These are phyloP conservation scores for Tragelaphus oryx DNA, from an alignment of 2,797 vertebrate species.

Conservation along the genomic window DNA sequence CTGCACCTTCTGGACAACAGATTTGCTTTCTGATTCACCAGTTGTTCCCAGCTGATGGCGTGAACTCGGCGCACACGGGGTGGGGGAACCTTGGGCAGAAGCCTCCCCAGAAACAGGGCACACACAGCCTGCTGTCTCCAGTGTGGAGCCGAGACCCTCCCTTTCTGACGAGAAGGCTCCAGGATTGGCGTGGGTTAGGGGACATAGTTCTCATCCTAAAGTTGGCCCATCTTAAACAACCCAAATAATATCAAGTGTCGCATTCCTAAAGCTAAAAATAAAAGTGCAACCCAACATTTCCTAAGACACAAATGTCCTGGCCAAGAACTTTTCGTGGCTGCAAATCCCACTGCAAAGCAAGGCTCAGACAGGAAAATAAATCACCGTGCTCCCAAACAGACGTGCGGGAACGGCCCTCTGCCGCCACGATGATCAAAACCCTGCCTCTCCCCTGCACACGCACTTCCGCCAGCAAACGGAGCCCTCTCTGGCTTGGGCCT, in stretches of 20 bases:
- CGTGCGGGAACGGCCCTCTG: background rate
- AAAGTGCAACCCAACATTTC: slow-evolving; percentile 54
- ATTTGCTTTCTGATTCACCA: background rate
- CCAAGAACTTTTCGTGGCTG: slow-evolving; percentile 48
- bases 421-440: fast-evolving
- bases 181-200: background rate
- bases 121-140: background rate
- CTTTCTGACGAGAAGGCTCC: background rate
- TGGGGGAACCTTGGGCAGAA: no score
- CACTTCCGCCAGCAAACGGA: background rate
- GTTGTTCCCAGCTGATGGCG: background rate
- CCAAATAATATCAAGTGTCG: slow-evolving; percentile 39
- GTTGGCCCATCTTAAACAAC: slow-evolving; percentile 26
- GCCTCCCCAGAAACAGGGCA: background rate
- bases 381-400: background rate
- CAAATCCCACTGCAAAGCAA: background rate
- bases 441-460: background rate
- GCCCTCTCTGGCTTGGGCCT: fast-evolving
- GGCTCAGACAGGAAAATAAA: background rate
- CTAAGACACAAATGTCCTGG: slow-evolving; percentile 10
- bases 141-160: fast-evolving
- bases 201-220: background rate
- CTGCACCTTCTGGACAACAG: background rate
- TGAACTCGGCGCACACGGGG: fast-evolving
- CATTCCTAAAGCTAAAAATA: slow-evolving; percentile 74